A percentile compares a stretch with the other conserved stretches of the same genome.
These are phyloP conservation scores for Malachius bipustulatus DNA, from an alignment of 2,888 invertebrate genomes.

Conservation along the genomic window DNA sequence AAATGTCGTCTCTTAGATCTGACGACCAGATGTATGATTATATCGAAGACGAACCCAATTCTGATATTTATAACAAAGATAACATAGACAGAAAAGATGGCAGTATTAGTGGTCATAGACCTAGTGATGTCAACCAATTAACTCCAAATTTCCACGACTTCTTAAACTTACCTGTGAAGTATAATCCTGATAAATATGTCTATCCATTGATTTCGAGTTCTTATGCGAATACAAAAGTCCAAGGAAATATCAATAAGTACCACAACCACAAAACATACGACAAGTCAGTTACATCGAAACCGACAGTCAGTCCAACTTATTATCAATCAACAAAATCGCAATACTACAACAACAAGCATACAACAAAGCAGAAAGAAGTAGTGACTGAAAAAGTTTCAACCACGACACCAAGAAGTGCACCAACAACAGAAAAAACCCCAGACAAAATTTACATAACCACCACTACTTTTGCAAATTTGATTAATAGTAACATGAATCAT, in stretches of 20 bases:
- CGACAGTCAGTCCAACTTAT: conserved; percentile 33
- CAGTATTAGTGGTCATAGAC: conserved; percentile 31
- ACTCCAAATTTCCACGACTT: conserved; percentile 56
- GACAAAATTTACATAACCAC: no score
- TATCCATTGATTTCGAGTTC: conserved; percentile 59
- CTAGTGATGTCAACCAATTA: conserved; percentile 50
- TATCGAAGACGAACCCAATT: conserved; percentile 25
- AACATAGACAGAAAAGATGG: conserved; percentile 39
- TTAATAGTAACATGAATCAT: conserved; percentile 31
- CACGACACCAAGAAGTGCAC: conserved; percentile 22
- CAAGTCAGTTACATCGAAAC: conserved; percentile 30
- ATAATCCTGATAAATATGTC: conserved; percentile 54
- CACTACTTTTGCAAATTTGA: conserved; percentile 27
- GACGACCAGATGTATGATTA: conserved; percentile 30
- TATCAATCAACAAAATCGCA: conserved; percentile 24
- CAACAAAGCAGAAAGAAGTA: conserved; percentile 5
- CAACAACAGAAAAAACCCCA: conserved; percentile 21
- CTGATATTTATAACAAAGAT: conserved; percentile 32
- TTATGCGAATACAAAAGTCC: conserved; percentile 60
- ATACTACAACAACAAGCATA: conserved; percentile 20
- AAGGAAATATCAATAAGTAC: conserved; percentile 48
- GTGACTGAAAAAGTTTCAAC: conserved; percentile 22
- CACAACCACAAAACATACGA: conserved; percentile 37
- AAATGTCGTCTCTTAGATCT: conserved; percentile 35
- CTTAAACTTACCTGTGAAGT: conserved; percentile 54